Percentiles rank a stretch among this genome's conserved stretches.
These are phyloP conservation scores for Actinopyga echinites DNA, from an alignment of 53 echinoderm and acorn worm species.

Conservation along the genomic window DNA sequence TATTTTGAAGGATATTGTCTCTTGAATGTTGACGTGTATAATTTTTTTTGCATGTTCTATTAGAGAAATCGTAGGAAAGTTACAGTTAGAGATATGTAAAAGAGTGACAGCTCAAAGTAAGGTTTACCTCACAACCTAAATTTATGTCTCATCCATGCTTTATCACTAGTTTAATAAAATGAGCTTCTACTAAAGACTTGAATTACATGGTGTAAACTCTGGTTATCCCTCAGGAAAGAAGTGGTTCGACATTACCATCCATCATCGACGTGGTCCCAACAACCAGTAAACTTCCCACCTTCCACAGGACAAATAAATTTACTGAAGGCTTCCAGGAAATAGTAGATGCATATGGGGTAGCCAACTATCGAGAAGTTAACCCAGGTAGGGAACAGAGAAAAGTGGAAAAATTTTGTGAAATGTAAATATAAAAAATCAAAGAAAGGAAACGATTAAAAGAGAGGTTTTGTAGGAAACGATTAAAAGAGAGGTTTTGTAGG, in stretches of 20 bases:
- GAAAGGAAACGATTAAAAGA: neutral
- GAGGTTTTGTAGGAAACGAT: neutral
- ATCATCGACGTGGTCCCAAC: conserved; percentile 82
- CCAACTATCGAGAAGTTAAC: conserved; percentile 92
- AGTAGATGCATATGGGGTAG: conserved; percentile 96
- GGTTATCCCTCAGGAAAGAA: conserved; percentile 66
- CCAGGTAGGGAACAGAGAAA: conserved; percentile 80
- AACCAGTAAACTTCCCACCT: conserved; percentile 69
- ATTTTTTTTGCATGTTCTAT: no score
- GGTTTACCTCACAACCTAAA: no score
- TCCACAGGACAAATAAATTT: conserved; percentile 91
- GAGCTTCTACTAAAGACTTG: no score
- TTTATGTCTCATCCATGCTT: no score
- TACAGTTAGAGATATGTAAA: no score
- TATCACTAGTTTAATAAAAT: neutral
- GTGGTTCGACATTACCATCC: conserved; percentile 88
- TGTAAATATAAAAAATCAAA: neutral
- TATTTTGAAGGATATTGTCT: no score
- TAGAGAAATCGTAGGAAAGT: no score
- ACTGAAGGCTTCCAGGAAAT: conserved; percentile 85
- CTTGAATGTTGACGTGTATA: no score
- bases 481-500: no score
- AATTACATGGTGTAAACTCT: neutral
- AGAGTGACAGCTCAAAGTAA: no score
- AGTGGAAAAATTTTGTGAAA: no score